Percentiles rank a stretch among this genome's conserved stretches.
Conservation (phyloP, 2,797 vertebrate species). For the Melanotaenia nigrans region DNA sequence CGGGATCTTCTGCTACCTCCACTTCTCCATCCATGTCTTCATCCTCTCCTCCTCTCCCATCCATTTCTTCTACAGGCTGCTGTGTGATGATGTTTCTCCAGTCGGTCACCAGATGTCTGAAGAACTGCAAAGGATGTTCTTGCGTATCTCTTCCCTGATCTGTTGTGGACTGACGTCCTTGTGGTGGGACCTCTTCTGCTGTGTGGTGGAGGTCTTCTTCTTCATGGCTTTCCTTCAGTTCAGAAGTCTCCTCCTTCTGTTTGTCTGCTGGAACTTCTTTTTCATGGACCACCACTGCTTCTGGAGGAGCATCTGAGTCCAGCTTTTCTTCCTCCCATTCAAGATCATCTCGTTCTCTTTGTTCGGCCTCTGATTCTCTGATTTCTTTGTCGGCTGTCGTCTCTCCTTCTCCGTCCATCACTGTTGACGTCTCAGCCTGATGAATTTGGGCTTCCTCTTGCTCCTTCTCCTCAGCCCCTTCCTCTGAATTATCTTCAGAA, state of each 20-base stretch:
- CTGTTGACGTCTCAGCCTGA: too few species aligned
- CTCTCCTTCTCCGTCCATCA: too few species aligned
- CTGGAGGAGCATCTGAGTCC: not conserved
- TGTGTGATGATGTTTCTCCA: constrained; percentile 2
- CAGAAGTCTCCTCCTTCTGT: constrained; percentile 29
- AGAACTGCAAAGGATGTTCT: constrained; percentile 17
- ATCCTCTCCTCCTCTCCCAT: constrained; percentile 5
- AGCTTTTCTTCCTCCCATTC: too few species aligned
- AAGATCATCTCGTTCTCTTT: too few species aligned
- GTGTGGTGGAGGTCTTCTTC: constrained; percentile 1
- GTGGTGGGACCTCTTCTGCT: constrained; percentile 12
- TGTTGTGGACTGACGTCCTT: constrained; percentile 11
- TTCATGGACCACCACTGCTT: not conserved
- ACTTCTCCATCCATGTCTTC: constrained; percentile 16
- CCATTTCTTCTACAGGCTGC: constrained; percentile 3
- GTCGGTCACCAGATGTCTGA: not conserved
- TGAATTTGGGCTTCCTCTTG: not conserved
- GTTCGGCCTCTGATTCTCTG: too few species aligned
- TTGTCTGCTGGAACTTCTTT: not conserved
- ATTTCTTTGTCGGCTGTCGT: too few species aligned
- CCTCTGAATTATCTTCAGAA: not conserved
- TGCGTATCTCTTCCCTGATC: constrained; percentile 4
- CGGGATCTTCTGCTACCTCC: constrained; percentile 62
- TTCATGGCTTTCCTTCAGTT: constrained; percentile 19
- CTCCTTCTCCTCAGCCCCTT: not conserved